A percentile compares a stretch with the other conserved stretches of the same genome.
These are phyloP conservation scores for Eupristina koningsbergeri DNA, from an alignment of 1,140 invertebrate genomes.

Conservation along the genomic window DNA sequence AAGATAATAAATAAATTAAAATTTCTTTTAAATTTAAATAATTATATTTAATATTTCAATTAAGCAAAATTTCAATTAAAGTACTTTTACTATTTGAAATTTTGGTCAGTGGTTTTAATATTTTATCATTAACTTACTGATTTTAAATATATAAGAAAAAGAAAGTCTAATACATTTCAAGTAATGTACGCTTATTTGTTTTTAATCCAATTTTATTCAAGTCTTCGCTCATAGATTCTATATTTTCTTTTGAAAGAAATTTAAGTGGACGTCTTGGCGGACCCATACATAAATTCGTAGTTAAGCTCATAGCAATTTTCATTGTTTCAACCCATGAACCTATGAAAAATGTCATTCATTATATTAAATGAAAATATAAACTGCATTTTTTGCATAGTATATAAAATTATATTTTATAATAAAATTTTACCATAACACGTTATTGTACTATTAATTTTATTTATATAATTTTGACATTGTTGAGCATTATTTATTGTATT, in stretches of 20 bases:
- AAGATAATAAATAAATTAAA: no score
- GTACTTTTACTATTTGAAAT: no score
- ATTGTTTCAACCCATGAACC: conserved; percentile 79
- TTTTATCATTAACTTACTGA: no score
- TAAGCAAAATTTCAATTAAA: no score
- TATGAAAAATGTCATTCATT: conserved; percentile 56
- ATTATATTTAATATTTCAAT: no score
- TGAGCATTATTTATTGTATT: conserved; percentile 64
- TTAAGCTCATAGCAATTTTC: conserved; percentile 78
- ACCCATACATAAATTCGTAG: conserved; percentile 76
- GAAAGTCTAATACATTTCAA: not conserved
- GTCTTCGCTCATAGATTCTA: conserved; percentile 56
- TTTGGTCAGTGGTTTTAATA: no score
- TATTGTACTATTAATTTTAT: conserved; percentile 65
- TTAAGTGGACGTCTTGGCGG: conserved; percentile 74
- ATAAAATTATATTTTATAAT: not conserved
- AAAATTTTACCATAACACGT: conserved; percentile 71
- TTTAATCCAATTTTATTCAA: conserved; percentile 52
- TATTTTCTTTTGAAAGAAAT: conserved; percentile 64
- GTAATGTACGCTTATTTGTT: not conserved
- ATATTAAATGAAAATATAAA: not conserved
- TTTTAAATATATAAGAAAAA: not conserved
- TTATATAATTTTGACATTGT: conserved; percentile 71
- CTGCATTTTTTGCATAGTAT: not conserved
- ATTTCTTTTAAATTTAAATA: no score